phyloP scores from a whole-genome alignment of 2,888 invertebrate genomes.

The Metallyticus violacea region DNA sequence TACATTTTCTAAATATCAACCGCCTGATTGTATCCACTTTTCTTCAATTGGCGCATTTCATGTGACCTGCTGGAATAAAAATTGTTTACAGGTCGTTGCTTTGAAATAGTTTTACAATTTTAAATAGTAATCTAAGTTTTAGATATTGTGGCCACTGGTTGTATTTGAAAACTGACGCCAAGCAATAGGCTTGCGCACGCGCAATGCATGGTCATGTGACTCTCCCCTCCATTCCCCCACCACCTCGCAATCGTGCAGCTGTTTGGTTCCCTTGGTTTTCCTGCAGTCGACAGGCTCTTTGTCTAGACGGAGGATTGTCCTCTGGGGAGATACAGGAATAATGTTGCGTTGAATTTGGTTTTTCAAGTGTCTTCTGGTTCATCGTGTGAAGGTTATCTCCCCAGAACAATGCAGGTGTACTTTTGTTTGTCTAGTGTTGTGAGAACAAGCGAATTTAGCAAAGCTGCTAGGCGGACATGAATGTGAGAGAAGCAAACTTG shows the following conservation, averaged over 20 bases:
- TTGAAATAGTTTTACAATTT: not conserved
- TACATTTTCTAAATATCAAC: too few species aligned
- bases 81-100: not conserved
- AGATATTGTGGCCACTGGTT: not conserved
- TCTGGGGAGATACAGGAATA: conserved; percentile 16
- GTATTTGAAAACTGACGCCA: not conserved
- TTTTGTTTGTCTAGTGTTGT: not conserved
- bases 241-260: conserved; percentile 32
- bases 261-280: conserved; percentile 31
- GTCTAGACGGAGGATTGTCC: conserved; percentile 24
- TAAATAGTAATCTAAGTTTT: not conserved
- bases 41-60: too few species aligned
- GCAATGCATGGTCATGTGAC: not conserved
- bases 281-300: conserved; percentile 33
- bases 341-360: not conserved
- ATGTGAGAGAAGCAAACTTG: not conserved
- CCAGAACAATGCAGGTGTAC: not conserved
- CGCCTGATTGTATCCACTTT: too few species aligned
- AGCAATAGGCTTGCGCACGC: not conserved
- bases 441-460: not conserved
- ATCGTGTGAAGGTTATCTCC: not conserved
- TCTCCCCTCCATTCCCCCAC: not conserved
- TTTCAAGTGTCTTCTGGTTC: not conserved
- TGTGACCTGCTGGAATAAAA: too few species aligned
- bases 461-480: not conserved